phyloP scores from a whole-genome alignment of 2,797 vertebrate genomes.

The Lerista edwardsae region DNA sequence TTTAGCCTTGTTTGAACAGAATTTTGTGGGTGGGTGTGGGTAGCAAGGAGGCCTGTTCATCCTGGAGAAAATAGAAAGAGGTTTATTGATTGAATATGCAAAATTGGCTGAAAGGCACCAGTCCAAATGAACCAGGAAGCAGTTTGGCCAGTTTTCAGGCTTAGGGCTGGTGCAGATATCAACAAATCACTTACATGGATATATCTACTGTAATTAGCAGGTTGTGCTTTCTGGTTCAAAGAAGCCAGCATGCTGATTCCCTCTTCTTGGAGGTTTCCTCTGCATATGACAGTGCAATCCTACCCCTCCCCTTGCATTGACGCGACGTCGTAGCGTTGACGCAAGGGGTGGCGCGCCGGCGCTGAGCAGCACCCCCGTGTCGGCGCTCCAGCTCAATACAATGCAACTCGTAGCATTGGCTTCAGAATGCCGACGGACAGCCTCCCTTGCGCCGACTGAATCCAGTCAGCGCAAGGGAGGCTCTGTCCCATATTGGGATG shows the following conservation, averaged over 20 bases:
- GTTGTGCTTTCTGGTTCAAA: slow-evolving; percentile 47
- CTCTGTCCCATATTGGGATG: too few relatives aligned
- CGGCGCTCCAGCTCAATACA: too few relatives aligned
- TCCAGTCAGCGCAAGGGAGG: too few relatives aligned
- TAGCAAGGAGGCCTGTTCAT: slow-evolving; percentile 48
- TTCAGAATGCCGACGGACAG: too few relatives aligned
- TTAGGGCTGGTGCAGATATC: slow-evolving; percentile 60
- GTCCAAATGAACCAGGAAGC: slow-evolving; percentile 57
- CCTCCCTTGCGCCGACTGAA: too few relatives aligned
- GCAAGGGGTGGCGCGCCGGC: too few relatives aligned
- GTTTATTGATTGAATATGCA: slow-evolving; percentile 71
- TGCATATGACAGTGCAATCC: too few relatives aligned
- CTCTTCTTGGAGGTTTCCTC: slow-evolving; percentile 26
- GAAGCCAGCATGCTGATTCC: background rate
- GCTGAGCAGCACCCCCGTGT: too few relatives aligned
- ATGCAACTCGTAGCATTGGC: too few relatives aligned
- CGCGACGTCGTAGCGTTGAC: too few relatives aligned
- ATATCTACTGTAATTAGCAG: too few relatives aligned
- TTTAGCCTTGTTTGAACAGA: slow-evolving; percentile 67
- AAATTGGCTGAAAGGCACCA: slow-evolving; percentile 63
- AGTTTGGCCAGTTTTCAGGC: slow-evolving; percentile 45
- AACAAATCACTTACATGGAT: slow-evolving; percentile 47
- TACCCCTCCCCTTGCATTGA: too few relatives aligned
- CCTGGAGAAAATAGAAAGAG: slow-evolving; percentile 56
- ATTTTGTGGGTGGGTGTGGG: slow-evolving; percentile 55